Conservation (phyloP, 2,113 vertebrate genomes). For the Antechinus stuartii region DNA sequence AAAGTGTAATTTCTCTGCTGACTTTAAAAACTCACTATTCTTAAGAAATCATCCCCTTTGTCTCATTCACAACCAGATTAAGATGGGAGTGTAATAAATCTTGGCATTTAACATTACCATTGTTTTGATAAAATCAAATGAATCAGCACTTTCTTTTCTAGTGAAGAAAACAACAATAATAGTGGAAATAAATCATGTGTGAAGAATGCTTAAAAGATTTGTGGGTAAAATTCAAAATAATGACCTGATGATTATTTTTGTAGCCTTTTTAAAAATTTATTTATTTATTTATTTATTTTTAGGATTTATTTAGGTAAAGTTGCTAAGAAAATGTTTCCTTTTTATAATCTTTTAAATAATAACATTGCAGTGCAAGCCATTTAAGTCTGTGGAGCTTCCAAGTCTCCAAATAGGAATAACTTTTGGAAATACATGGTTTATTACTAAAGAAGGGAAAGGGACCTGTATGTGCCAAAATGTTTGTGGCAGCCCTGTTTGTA, state of each 20-base stretch:
- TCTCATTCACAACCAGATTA: conserved; percentile 28
- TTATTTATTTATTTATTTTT: background rate
- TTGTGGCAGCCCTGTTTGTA: no score
- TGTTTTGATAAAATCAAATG: conserved; percentile 67
- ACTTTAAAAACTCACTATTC: background rate
- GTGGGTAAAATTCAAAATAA: background rate
- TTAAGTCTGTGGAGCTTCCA: background rate
- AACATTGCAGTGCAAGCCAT: background rate
- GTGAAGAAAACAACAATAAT: conserved; percentile 35
- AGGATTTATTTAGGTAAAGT: background rate
- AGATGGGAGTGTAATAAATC: conserved; percentile 60
- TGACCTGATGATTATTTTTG: background rate
- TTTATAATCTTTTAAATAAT: background rate
- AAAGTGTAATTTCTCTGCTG: background rate
- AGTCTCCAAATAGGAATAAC: background rate
- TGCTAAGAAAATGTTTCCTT: background rate
- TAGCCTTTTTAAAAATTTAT: background rate
- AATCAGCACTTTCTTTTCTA: conserved; percentile 54
- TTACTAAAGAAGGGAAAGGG: background rate
- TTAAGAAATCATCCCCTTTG: conserved; percentile 29
- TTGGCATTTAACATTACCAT: conserved; percentile 54
- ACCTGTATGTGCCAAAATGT: no score
- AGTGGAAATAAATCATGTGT: conserved; percentile 33
- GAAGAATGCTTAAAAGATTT: background rate
- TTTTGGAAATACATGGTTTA: background rate